Conservation (phyloP, 2,113 vertebrate genomes). For the Ailuropoda melanoleuca region DNA sequence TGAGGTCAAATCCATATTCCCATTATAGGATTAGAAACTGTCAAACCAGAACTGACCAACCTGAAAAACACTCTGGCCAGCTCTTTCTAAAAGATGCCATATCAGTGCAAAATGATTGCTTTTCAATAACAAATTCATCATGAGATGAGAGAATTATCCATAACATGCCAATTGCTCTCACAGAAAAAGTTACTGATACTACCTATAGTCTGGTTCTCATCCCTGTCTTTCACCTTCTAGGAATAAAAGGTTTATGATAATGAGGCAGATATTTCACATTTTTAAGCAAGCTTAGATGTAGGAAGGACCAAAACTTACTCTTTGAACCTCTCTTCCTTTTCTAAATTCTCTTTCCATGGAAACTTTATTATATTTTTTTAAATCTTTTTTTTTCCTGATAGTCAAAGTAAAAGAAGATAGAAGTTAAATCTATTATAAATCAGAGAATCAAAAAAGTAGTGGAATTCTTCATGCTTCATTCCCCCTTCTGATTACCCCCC, state of each 20-base stretch:
- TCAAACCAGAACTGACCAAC: slow-evolving; percentile 9
- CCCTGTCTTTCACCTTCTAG: not conserved
- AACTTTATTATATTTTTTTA: slow-evolving; percentile 16
- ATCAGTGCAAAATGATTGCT: not conserved
- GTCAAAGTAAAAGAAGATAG: not conserved
- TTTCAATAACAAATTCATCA: slow-evolving; percentile 11
- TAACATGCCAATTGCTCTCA: not conserved
- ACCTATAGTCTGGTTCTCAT: not conserved
- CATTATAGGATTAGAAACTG: slow-evolving; percentile 27
- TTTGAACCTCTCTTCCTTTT: not conserved
- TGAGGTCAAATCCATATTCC: slow-evolving; percentile 35
- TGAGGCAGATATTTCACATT: not conserved
- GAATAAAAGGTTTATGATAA: not conserved
- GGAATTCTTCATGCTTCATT: not conserved
- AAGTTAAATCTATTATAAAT: not conserved
- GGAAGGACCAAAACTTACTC: not conserved
- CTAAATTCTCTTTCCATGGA: slow-evolving; percentile 13
- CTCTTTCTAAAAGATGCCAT: not conserved
- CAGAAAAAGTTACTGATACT: not conserved
- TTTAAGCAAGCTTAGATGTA: not conserved
- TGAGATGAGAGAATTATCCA: not conserved
- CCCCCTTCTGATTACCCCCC: too few species aligned
- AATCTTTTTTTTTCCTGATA: not conserved
- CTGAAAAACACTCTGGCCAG: not conserved
- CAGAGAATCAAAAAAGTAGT: not conserved